phyloP scores from a whole-genome alignment of 2,888 invertebrate species.

The Leptarthrus brevirostris region DNA sequence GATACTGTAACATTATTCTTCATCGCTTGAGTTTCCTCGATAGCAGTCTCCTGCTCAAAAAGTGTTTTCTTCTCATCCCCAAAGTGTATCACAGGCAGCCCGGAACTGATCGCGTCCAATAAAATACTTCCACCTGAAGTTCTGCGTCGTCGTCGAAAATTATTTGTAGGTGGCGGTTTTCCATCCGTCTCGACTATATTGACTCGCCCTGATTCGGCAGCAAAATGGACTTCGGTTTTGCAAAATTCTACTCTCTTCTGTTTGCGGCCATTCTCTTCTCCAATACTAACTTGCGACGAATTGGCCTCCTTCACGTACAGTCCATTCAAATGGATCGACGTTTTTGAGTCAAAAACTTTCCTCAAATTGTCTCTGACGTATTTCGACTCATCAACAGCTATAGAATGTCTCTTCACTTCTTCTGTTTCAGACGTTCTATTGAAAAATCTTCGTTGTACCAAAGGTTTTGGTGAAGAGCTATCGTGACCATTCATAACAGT shows the following conservation, averaged over 20 bases:
- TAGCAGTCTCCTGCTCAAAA: conserved; percentile 41
- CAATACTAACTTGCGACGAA: conserved; percentile 57
- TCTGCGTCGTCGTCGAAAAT: conserved; percentile 77
- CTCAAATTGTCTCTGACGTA: conserved; percentile 66
- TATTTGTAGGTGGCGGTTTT: conserved; percentile 86
- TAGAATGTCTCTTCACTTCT: conserved; percentile 69
- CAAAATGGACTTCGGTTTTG: conserved; percentile 89
- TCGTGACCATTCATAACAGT: conserved; percentile 49
- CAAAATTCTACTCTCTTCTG: conserved; percentile 85
- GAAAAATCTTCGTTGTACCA: conserved; percentile 55
- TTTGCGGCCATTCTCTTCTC: conserved; percentile 67
- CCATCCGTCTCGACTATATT: conserved; percentile 90
- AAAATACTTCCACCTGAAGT: conserved; percentile 64
- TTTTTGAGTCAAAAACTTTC: conserved; percentile 59
- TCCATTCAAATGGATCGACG: conserved; percentile 64
- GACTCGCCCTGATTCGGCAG: conserved; percentile 85
- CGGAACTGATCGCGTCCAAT: conserved; percentile 62
- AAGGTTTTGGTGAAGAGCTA: conserved; percentile 44
- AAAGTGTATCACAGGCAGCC: conserved; percentile 74
- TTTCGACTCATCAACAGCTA: conserved; percentile 71
- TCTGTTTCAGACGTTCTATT: conserved; percentile 52
- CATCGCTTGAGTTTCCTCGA: conserved; percentile 16
- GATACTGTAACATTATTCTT: conserved; percentile 60
- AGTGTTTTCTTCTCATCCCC: conserved; percentile 68
- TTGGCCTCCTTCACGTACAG: conserved; percentile 54